These are phyloP conservation scores for Cryptus armator DNA, from an alignment of 2,888 invertebrate species.

Conservation along the genomic window DNA sequence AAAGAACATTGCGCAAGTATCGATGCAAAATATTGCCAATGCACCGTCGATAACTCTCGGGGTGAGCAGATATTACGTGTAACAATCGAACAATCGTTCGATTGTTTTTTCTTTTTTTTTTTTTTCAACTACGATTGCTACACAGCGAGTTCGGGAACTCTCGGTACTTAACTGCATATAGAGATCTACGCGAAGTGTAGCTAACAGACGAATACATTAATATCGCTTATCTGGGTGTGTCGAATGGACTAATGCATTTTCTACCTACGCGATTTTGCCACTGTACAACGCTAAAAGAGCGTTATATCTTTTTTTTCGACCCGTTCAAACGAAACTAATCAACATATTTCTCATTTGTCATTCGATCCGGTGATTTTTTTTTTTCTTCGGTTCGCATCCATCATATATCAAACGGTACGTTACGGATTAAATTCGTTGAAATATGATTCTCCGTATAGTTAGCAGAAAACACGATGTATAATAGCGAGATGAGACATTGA, in stretches of 20 bases:
- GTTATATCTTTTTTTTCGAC: neutral
- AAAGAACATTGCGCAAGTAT: neutral
- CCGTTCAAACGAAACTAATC: neutral
- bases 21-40: slow-evolving; percentile 9
- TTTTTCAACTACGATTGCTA: slow-evolving; percentile 41
- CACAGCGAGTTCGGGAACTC: slow-evolving; percentile 32
- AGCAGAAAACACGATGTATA: slow-evolving; percentile 12
- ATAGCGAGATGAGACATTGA: slow-evolving; percentile 45
- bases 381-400: neutral
- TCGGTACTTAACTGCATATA: slow-evolving; percentile 34
- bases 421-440: neutral
- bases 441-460: neutral
- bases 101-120: slow-evolving; percentile 48
- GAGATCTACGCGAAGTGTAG: slow-evolving; percentile 38
- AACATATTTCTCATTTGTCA: neutral
- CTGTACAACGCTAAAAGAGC: slow-evolving; percentile 19
- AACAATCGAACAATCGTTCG: slow-evolving; percentile 15
- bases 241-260: slow-evolving; percentile 33
- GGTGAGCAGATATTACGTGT: neutral
- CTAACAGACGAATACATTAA: slow-evolving; percentile 39
- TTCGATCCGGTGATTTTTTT: neutral
- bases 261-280: slow-evolving; percentile 42
- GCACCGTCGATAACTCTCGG: neutral
- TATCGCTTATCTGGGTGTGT: slow-evolving; percentile 55
- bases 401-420: neutral